Evolutionary conservation across 2,113 vertebrate genomes (phyloP).

Genomic region (Macquaria australasica): DNA sequence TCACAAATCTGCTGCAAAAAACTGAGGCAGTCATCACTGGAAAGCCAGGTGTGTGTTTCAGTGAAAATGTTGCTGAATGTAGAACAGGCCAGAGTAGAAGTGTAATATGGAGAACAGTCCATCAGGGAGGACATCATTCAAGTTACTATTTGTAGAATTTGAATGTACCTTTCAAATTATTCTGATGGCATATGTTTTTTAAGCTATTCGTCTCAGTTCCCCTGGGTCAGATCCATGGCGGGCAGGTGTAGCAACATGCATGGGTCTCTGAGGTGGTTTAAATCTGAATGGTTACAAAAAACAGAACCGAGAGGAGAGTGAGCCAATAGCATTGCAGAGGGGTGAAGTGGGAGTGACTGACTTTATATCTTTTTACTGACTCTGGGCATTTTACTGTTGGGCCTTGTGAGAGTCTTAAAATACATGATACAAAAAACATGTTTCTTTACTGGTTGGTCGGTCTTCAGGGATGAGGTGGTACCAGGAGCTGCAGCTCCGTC

Average conservation of each 20-base stretch:
- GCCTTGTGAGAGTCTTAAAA: background rate
- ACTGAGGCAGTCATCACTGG: conserved; percentile 84
- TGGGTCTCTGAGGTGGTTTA: no score
- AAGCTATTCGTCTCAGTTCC: background rate
- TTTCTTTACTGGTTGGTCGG: background rate
- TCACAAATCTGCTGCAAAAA: conserved; percentile 85
- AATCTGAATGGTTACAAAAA: background rate
- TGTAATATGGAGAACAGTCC: background rate
- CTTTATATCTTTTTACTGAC: background rate
- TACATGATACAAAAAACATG: background rate
- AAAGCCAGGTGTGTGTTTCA: conserved; percentile 85
- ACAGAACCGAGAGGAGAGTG: background rate
- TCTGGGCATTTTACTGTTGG: background rate
- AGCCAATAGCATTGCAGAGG: background rate
- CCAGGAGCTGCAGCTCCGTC: conserved; percentile 88
- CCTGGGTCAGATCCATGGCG: no score
- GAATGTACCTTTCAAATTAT: no score
- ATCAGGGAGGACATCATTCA: background rate
- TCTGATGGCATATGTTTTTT: background rate
- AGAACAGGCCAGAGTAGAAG: background rate
- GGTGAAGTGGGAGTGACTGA: background rate
- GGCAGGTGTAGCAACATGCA: no score
- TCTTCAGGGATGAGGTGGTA: conserved; percentile 80
- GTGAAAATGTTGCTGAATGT: background rate
- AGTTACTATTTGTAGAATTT: background rate